phyloP scores from a whole-genome alignment of 1,140 invertebrate genomes.

The Drosophila mojavensis region DNA sequence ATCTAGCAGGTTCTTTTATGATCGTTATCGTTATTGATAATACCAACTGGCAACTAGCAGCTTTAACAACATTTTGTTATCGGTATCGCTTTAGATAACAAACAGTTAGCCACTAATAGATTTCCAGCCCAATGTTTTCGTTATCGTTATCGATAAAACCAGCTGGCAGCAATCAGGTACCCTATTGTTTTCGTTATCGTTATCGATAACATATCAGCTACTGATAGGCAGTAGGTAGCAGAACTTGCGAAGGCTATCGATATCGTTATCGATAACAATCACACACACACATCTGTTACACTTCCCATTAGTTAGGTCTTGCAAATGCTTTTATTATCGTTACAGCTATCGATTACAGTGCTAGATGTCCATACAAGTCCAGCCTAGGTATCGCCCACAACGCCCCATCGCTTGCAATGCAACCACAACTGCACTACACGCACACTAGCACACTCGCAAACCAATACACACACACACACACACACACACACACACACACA shows the following conservation, averaged over 20 bases:
- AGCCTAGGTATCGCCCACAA: constrained; percentile 32
- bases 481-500: constrained; percentile 17
- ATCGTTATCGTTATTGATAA: too few relatives aligned
- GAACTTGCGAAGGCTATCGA: constrained; percentile 29
- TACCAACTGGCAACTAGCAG: too few relatives aligned
- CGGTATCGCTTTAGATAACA: too few relatives aligned
- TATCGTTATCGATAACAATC: constrained; percentile 5
- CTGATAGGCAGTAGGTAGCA: neutral
- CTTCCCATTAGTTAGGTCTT: constrained; percentile 5
- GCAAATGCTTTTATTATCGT: constrained; percentile 21
- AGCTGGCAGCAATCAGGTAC: neutral
- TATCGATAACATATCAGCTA: neutral
- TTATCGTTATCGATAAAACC: too few relatives aligned
- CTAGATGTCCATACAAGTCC: neutral
- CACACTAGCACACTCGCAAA: neutral
- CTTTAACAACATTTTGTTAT: too few relatives aligned
- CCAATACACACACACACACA: too few relatives aligned
- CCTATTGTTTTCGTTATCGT: constrained; percentile 24
- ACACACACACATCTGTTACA: too few relatives aligned
- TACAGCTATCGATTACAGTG: neutral
- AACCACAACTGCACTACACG: constrained; percentile 16
- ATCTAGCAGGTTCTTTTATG: too few relatives aligned
- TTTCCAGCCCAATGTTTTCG: too few relatives aligned
- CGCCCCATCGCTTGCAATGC: constrained; percentile 35
- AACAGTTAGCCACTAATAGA: too few relatives aligned